Percentiles rank a stretch among this genome's conserved stretches.
Conservation (phyloP, 2,888 invertebrate species). For the Macrosiphum euphorbiae region DNA sequence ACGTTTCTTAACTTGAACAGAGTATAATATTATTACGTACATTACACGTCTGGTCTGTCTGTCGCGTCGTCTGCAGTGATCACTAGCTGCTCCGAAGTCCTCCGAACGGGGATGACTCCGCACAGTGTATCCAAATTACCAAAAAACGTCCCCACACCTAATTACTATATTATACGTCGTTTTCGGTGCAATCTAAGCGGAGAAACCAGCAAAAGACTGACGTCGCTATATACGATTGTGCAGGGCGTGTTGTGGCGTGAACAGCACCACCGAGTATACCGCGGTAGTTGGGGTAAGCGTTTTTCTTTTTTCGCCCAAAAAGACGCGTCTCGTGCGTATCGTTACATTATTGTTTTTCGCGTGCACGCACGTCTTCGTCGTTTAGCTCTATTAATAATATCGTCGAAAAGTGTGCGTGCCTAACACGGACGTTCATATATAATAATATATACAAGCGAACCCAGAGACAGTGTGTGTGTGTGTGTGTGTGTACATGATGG, state of each 20-base stretch:
- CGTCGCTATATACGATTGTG: neutral
- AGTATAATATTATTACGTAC: no score
- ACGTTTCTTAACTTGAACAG: no score
- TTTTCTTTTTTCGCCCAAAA: neutral
- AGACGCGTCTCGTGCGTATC: neutral
- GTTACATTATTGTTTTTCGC: neutral
- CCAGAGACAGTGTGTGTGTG: neutral
- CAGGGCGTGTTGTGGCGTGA: neutral
- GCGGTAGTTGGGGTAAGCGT: neutral
- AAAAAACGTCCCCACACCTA: neutral
- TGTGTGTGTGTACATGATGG: constrained; percentile 22
- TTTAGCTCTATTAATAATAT: constrained; percentile 50
- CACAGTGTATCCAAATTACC: neutral
- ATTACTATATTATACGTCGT: neutral
- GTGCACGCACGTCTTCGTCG: constrained; percentile 27
- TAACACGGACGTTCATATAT: neutral
- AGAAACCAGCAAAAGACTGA: neutral
- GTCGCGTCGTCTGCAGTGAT: neutral
- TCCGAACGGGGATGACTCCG: no score
- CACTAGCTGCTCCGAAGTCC: neutral
- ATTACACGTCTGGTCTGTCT: no score
- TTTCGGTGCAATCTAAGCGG: neutral
- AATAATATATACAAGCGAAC: neutral
- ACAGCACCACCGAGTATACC: no score
- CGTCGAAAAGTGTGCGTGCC: neutral